Percentiles rank a stretch among this genome's conserved stretches.
Conservation (phyloP, 2,113 vertebrate genomes). For the Naja naja region DNA sequence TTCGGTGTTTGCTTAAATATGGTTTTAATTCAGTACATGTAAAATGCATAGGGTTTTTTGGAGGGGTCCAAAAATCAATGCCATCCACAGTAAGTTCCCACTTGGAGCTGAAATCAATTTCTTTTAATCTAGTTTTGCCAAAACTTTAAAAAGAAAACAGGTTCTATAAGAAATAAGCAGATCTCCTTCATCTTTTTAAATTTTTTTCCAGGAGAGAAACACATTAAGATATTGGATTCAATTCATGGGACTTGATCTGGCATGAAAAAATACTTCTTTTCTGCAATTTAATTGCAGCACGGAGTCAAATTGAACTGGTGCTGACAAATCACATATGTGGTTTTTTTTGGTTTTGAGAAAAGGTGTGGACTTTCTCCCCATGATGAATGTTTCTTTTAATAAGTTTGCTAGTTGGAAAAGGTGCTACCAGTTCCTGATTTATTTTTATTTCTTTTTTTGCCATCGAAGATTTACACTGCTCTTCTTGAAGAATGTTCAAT, state of each 20-base stretch:
- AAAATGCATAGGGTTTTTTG: constrained; percentile 9
- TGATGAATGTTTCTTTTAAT: not conserved
- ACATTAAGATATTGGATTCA: constrained; percentile 24
- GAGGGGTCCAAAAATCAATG: constrained; percentile 16
- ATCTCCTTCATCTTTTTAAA: not conserved
- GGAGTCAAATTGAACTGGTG: not conserved
- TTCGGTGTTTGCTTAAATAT: not conserved
- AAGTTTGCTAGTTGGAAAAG: not conserved
- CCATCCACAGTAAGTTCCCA: constrained; percentile 40
- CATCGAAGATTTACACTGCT: not conserved
- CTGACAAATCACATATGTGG: not conserved
- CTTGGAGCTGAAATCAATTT: constrained; percentile 46
- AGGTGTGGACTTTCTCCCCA: not conserved
- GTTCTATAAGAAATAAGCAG: constrained; percentile 48
- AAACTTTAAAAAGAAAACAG: constrained; percentile 18
- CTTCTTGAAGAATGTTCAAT: not conserved
- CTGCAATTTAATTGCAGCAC: not conserved
- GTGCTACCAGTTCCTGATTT: not conserved
- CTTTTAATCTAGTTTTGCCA: constrained; percentile 47
- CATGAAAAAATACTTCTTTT: constrained; percentile 18
- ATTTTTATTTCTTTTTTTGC: not conserved
- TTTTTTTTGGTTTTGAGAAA: not conserved
- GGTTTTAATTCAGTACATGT: not conserved
- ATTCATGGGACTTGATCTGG: constrained; percentile 31
- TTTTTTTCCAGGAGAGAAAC: constrained; percentile 34